A percentile compares a stretch with the other conserved stretches of the same genome.
Evolutionary conservation across 2,888 invertebrate species (phyloP).

Genomic region (Hofmannophila pseudospretella): DNA sequence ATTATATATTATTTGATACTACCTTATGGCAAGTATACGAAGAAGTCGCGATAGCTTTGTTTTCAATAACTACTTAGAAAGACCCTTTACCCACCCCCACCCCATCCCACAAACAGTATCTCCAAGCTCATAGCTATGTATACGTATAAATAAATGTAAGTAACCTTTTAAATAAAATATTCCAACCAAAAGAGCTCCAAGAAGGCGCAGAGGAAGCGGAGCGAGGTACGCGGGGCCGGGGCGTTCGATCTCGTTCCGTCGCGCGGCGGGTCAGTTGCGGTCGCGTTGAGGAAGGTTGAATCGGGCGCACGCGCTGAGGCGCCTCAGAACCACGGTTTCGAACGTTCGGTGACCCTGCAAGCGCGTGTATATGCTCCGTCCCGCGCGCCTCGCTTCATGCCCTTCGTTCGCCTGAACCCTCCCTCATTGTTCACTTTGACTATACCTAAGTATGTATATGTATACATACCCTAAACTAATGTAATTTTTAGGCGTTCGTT

Average conservation of each 20-base stretch:
- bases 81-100: no score
- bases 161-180: not conserved
- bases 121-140: no score
- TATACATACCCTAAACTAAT: not conserved
- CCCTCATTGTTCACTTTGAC: constrained; percentile 21
- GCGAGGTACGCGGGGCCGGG: constrained; percentile 8
- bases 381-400: constrained; percentile 41
- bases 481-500: not conserved
- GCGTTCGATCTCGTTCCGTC: constrained; percentile 20
- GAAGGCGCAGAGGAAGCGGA: constrained; percentile 1
- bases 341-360: constrained; percentile 75
- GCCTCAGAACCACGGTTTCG: constrained; percentile 65
- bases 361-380: constrained; percentile 74
- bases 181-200: no score
- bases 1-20: no score
- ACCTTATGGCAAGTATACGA: no score
- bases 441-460: not conserved
- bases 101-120: no score
- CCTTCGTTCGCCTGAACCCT: constrained; percentile 36
- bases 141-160: no score
- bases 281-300: constrained; percentile 78
- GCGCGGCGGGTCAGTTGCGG: constrained; percentile 72
- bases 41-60: no score
- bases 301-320: constrained; percentile 70
- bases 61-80: no score